These are phyloP conservation scores for Caenorhabditis sulstoni DNA, from an alignment of 2,888 invertebrate species.

Conservation along the genomic window DNA sequence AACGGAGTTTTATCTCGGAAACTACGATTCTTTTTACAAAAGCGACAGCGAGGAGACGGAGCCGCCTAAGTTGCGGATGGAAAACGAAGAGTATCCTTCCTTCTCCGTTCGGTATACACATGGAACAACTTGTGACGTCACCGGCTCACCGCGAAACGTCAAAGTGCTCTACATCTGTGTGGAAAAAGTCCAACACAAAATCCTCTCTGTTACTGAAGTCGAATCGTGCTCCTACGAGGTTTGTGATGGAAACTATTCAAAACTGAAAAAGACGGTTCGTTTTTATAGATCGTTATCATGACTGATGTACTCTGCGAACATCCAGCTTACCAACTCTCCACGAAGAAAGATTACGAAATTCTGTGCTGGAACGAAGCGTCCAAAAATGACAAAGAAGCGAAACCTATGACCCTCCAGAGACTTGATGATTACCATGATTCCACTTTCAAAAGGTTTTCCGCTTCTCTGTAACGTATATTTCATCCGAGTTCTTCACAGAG, in stretches of 20 bases:
- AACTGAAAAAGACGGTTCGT: slow-evolving; percentile 83
- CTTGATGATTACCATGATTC: slow-evolving; percentile 60
- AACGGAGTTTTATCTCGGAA: slow-evolving; percentile 79
- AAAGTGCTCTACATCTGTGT: slow-evolving; percentile 77
- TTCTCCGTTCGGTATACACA: slow-evolving; percentile 88
- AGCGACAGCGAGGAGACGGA: slow-evolving; percentile 65
- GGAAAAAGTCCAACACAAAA: slow-evolving; percentile 61
- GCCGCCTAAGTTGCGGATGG: slow-evolving; percentile 83
- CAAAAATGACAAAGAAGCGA: slow-evolving; percentile 73
- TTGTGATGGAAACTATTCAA: neutral
- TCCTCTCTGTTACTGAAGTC: slow-evolving; percentile 60
- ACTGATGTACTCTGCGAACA: slow-evolving; percentile 91
- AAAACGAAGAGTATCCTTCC: slow-evolving; percentile 91
- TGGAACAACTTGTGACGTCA: slow-evolving; percentile 94
- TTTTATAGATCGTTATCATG: slow-evolving; percentile 89
- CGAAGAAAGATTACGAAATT: slow-evolving; percentile 74
- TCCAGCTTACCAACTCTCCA: slow-evolving; percentile 85
- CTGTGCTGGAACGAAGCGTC: slow-evolving; percentile 74
- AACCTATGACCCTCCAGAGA: slow-evolving; percentile 76
- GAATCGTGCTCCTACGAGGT: slow-evolving; percentile 94
- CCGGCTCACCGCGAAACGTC: slow-evolving; percentile 82
- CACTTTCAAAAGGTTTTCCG: slow-evolving; percentile 59
- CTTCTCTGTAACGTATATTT: no score
- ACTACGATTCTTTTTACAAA: slow-evolving; percentile 62
- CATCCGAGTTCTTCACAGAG: slow-evolving; percentile 7